Conservation (phyloP, 2,888 invertebrate genomes). For the Pantelozetes paolii region DNA sequence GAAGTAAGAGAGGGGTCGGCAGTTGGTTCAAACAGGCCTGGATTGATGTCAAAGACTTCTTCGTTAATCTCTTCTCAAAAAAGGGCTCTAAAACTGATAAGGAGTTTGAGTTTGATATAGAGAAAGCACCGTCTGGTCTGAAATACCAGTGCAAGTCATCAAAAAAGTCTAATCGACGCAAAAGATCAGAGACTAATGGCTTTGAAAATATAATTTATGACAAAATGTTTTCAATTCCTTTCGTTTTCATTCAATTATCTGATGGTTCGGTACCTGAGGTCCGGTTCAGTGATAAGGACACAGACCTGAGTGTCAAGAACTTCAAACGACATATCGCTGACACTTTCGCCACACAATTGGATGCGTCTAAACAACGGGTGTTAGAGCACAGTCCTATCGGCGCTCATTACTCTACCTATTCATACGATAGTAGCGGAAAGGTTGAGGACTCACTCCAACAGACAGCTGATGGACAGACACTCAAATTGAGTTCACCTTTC, state of each 20-base stretch:
- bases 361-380: slow-evolving; percentile 37
- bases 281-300: slow-evolving; percentile 45
- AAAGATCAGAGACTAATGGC: neutral
- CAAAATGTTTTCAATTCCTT: slow-evolving; percentile 42
- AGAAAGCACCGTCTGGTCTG: neutral
- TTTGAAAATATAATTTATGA: slow-evolving; percentile 31
- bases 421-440: slow-evolving; percentile 26
- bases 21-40: slow-evolving; percentile 39
- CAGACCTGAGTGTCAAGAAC: slow-evolving; percentile 44
- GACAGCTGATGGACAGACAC: neutral
- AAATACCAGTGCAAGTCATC: slow-evolving; percentile 18
- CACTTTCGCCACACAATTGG: slow-evolving; percentile 46
- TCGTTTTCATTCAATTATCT: slow-evolving; percentile 46
- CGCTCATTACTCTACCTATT: slow-evolving; percentile 41
- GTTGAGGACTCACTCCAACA: slow-evolving; percentile 18
- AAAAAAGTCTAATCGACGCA: neutral
- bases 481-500: neutral
- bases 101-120: slow-evolving; percentile 28
- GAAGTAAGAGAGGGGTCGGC: slow-evolving; percentile 3
- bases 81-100: neutral
- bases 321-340: slow-evolving; percentile 47
- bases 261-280: slow-evolving; percentile 47
- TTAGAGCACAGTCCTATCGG: slow-evolving; percentile 42
- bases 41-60: slow-evolving; percentile 38
- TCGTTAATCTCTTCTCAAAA: slow-evolving; percentile 33